These are phyloP conservation scores for Ostrea denselamellosa DNA, from an alignment of 1,140 invertebrate species.

Conservation along the genomic window DNA sequence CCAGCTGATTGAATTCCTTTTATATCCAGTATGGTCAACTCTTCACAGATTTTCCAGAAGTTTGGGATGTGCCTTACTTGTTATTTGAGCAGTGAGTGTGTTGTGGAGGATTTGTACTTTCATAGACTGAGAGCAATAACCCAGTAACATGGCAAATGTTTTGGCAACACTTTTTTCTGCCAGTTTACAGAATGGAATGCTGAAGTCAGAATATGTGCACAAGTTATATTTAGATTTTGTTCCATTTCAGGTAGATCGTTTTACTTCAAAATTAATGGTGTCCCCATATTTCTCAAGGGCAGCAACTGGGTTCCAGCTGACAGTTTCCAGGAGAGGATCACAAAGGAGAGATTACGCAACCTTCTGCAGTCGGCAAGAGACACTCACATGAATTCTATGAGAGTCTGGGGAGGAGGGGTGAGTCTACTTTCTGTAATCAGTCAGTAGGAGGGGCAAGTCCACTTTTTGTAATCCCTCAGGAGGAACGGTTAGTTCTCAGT, in stretches of 20 bases:
- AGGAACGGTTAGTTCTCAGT: background rate
- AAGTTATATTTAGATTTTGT: background rate
- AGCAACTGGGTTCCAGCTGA: constrained; percentile 96
- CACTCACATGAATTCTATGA: constrained; percentile 94
- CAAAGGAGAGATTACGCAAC: constrained; percentile 77
- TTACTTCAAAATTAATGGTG: constrained; percentile 92
- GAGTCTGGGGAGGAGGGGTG: constrained; percentile 96
- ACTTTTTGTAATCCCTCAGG: too few relatives aligned
- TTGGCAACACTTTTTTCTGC: too few relatives aligned
- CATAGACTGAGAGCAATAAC: too few relatives aligned
- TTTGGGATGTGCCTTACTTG: too few relatives aligned
- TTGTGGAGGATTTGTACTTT: too few relatives aligned
- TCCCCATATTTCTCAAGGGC: constrained; percentile 94
- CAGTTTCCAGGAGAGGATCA: constrained; percentile 89
- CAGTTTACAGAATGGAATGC: too few relatives aligned
- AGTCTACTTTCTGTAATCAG: constrained; percentile 48
- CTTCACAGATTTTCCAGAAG: too few relatives aligned
- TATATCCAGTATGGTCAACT: too few relatives aligned
- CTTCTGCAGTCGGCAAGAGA: constrained; percentile 86
- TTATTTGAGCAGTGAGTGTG: too few relatives aligned
- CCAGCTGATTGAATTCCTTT: too few relatives aligned
- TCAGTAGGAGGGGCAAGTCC: background rate
- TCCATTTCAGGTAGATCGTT: constrained; percentile 86
- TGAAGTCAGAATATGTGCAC: too few relatives aligned
- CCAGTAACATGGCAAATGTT: too few relatives aligned